Evolutionary conservation across 2,797 vertebrate species (phyloP).

Genomic region (Sphenodon punctatus): DNA sequence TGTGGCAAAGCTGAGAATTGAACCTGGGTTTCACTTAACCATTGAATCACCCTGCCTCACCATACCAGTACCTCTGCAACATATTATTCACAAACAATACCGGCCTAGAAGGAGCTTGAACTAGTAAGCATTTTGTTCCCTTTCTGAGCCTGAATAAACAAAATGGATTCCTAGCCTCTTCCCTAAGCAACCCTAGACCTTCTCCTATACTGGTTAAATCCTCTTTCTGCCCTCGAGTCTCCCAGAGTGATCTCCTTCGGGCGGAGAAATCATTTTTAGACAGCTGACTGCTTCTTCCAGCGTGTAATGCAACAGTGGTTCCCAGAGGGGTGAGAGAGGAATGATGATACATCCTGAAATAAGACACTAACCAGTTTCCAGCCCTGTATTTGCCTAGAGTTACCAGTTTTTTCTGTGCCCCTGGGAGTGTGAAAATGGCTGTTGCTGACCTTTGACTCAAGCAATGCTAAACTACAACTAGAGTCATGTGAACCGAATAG

Average conservation of each 20-base stretch:
- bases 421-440: background rate
- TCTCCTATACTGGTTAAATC: background rate
- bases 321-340: background rate
- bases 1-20: too few species aligned
- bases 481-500: background rate
- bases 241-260: background rate
- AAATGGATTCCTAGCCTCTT: background rate
- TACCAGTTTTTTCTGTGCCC: accelerated
- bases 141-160: too few species aligned
- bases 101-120: too few species aligned
- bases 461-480: background rate
- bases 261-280: background rate
- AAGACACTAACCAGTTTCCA: background rate
- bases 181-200: background rate
- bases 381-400: background rate
- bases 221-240: background rate
- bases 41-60: too few species aligned
- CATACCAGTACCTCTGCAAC: too few species aligned
- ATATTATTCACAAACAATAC: too few species aligned
- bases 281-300: background rate
- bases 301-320: background rate
- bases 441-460: background rate
- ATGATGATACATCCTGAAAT: background rate
- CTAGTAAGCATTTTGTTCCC: too few species aligned
- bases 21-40: too few species aligned